phyloP scores from a whole-genome alignment of 92 coral and sea anemone species.

The Heliopora coerulea region DNA sequence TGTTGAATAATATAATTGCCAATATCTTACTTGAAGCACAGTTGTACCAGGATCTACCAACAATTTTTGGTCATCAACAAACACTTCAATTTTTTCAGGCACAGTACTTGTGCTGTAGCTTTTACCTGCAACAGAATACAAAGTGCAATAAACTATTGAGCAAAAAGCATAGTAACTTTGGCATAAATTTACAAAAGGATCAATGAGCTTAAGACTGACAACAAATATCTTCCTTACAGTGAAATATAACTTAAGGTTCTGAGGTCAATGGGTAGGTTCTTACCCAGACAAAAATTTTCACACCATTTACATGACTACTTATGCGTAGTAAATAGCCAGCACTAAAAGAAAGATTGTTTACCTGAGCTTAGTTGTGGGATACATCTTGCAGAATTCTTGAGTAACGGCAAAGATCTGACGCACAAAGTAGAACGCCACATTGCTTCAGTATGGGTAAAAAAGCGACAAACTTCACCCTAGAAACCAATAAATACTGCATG shows the following conservation, averaged over 20 bases:
- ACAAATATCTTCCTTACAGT: no score
- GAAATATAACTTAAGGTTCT: no score
- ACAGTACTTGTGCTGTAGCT: constrained; percentile 72
- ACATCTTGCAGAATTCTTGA: constrained; percentile 29
- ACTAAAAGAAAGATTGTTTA: constrained; percentile 7
- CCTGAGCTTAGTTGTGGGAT: constrained; percentile 24
- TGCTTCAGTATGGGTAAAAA: constrained; percentile 1
- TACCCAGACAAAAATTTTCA: no score
- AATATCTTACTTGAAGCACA: constrained; percentile 72
- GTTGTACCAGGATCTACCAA: constrained; percentile 96
- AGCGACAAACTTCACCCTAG: background rate
- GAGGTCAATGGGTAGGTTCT: no score
- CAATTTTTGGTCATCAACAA: constrained; percentile 89
- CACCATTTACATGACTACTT: no score
- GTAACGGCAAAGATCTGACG: constrained; percentile 33
- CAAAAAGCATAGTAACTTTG: background rate
- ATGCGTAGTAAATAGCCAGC: no score
- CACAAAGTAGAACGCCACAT: constrained; percentile 39
- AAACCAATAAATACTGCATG: background rate
- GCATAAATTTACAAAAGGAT: no score
- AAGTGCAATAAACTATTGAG: background rate
- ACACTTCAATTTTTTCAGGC: constrained; percentile 94
- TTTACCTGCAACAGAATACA: constrained; percentile 50
- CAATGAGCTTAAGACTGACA: no score
- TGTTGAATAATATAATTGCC: no score